Evolutionary conservation across 1,140 invertebrate species (phyloP).

Genomic region (Euborellia annulipes): DNA sequence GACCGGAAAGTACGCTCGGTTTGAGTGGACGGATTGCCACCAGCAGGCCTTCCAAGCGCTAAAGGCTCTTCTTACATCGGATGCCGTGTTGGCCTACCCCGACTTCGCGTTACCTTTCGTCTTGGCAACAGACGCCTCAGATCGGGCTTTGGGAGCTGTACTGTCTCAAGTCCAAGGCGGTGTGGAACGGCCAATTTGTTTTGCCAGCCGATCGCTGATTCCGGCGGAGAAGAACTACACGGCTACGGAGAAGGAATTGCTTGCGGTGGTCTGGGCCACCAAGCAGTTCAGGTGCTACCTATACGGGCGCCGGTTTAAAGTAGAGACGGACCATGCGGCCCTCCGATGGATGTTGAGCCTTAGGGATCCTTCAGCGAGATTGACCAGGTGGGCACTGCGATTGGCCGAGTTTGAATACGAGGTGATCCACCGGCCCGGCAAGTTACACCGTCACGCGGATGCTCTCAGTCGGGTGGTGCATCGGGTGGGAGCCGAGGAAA

Average conservation of each 20-base stretch:
- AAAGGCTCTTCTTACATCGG: slow-evolving; percentile 23
- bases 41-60: slow-evolving; percentile 23
- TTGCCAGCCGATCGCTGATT: slow-evolving; percentile 16
- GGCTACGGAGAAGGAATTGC: slow-evolving; percentile 14
- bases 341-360: too few relatives aligned
- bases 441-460: too few relatives aligned
- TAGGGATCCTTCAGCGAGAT: too few relatives aligned
- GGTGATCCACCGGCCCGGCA: too few relatives aligned
- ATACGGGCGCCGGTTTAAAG: too few relatives aligned
- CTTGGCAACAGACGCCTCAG: slow-evolving; percentile 21
- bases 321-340: too few relatives aligned
- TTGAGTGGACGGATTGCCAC: slow-evolving; percentile 4
- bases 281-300: too few relatives aligned
- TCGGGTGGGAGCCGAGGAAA: too few relatives aligned
- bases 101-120: slow-evolving; percentile 16
- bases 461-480: too few relatives aligned
- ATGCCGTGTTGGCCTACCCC: slow-evolving; percentile 20
- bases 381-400: too few relatives aligned
- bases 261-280: too few relatives aligned
- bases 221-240: slow-evolving; percentile 17
- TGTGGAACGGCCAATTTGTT: slow-evolving; percentile 19
- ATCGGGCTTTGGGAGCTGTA: slow-evolving; percentile 18
- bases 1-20: slow-evolving; percentile 11
- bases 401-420: too few relatives aligned
- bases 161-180: slow-evolving; percentile 19